Evolutionary conservation across 2,113 vertebrate genomes (phyloP).

Genomic region (Cranoglanis bouderius): DNA sequence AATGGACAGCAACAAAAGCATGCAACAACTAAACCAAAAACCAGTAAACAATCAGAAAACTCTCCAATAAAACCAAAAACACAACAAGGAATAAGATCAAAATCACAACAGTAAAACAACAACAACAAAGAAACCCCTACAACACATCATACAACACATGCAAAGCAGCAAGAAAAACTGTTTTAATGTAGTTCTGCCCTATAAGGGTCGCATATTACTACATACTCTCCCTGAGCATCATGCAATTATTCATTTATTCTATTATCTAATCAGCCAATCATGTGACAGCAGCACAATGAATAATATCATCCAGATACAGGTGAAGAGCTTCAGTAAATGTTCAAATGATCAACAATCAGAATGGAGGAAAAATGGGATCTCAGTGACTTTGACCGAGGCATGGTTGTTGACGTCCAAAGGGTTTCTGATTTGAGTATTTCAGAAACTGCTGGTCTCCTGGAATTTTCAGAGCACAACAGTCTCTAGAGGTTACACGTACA

Average conservation of each 20-base stretch:
- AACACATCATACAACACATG: background rate
- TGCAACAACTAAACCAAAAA: background rate
- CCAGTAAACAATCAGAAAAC: background rate
- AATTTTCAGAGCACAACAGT: background rate
- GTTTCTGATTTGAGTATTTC: background rate
- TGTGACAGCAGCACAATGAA: background rate
- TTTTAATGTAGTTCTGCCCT: background rate
- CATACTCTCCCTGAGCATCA: background rate
- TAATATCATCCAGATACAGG: background rate
- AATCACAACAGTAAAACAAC: background rate
- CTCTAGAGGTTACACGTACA: background rate
- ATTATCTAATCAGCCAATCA: background rate
- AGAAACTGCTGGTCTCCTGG: background rate
- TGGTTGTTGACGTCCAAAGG: background rate
- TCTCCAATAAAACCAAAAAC: background rate
- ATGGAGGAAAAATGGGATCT: background rate
- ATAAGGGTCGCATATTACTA: background rate
- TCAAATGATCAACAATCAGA: background rate
- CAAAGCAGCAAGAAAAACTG: background rate
- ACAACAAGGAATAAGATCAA: too few species aligned
- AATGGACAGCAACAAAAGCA: too few species aligned
- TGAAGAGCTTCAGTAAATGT: background rate
- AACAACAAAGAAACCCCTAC: background rate
- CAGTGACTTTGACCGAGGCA: background rate
- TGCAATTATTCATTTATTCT: background rate